Evolutionary conservation across 1,140 invertebrate genomes (phyloP).

Genomic region (Drosophila serrata): DNA sequence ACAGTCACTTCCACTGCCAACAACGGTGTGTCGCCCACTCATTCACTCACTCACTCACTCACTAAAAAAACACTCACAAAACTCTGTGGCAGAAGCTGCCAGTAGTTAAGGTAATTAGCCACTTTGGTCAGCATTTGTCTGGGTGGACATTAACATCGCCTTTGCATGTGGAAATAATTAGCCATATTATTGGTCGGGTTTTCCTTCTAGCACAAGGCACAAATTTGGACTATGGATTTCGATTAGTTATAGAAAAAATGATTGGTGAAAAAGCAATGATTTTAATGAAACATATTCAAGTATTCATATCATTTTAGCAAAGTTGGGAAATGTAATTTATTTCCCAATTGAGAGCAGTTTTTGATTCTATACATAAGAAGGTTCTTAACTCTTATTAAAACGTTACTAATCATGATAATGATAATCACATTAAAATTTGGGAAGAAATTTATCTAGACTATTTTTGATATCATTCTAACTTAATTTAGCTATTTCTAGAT

Average conservation of each 20-base stretch:
- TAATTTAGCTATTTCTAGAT: background rate
- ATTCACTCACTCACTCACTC: background rate
- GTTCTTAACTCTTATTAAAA: background rate
- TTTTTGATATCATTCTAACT: background rate
- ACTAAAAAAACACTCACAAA: conserved; percentile 16
- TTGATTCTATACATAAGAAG: background rate
- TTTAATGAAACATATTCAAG: background rate
- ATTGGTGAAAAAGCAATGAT: background rate
- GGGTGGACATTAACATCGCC: conserved; percentile 29
- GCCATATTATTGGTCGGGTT: conserved; percentile 19
- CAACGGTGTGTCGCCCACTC: conserved; percentile 46
- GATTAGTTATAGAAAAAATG: background rate
- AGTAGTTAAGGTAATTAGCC: conserved; percentile 56
- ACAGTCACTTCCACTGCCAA: conserved; percentile 13
- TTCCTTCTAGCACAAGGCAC: background rate
- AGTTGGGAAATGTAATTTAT: background rate
- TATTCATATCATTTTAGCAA: background rate
- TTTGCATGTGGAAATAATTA: conserved; percentile 33
- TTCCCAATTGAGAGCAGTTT: background rate
- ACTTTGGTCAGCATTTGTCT: conserved; percentile 40
- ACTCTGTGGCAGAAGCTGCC: conserved; percentile 16
- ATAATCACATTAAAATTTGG: too few species aligned
- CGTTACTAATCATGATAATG: too few species aligned
- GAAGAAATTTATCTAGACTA: background rate
- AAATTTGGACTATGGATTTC: background rate